Evolutionary conservation across 2,888 invertebrate genomes (phyloP).

Genomic region (Napeogenes inachia): DNA sequence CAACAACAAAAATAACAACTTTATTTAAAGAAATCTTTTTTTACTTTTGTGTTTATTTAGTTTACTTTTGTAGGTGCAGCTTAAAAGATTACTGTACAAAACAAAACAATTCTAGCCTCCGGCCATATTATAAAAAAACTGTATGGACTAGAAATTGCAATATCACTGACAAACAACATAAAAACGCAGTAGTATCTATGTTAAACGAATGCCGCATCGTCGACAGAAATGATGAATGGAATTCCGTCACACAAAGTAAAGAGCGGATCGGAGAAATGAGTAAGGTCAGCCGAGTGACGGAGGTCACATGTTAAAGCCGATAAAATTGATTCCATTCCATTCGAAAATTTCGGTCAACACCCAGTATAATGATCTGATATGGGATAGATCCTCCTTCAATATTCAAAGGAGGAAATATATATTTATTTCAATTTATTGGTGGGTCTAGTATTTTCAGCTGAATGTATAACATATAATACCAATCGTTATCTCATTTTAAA

Average conservation of each 20-base stretch:
- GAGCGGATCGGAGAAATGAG: conserved; percentile 58
- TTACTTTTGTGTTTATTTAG: no score
- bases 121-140: background rate
- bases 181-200: conserved; percentile 11
- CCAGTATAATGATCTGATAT: conserved; percentile 1
- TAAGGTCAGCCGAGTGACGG: conserved; percentile 60
- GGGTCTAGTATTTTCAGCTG: no score
- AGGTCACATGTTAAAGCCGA: conserved; percentile 56
- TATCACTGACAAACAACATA: conserved; percentile 26
- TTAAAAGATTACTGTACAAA: no score
- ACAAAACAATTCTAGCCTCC: no score
- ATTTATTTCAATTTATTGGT: no score
- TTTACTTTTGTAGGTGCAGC: no score
- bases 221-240: conserved; percentile 64
- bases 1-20: no score
- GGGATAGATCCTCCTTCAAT: conserved; percentile 1
- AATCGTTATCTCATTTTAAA: no score
- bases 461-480: no score
- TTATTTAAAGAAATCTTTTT: no score
- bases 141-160: conserved; percentile 29
- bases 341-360: conserved; percentile 6
- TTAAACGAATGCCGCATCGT: conserved; percentile 2
- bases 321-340: conserved; percentile 29
- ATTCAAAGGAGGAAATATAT: background rate
- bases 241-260: conserved; percentile 57